Percentiles rank a stretch among this genome's conserved stretches.
phyloP scores from a whole-genome alignment of 2,888 invertebrate species.

The Amblyjoppa proteus region DNA sequence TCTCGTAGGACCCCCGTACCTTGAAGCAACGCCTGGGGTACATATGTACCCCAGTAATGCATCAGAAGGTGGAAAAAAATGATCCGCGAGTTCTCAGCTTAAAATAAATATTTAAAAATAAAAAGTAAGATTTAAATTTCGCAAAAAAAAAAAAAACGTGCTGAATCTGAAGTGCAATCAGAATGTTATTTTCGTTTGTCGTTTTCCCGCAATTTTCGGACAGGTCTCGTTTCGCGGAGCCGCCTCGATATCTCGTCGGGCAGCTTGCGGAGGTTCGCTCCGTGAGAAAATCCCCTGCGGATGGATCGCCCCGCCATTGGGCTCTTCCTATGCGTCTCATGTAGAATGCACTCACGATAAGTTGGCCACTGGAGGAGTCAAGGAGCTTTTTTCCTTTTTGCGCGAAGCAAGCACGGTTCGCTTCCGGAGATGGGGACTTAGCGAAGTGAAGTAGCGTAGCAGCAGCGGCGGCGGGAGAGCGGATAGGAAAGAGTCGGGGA shows the following conservation, averaged over 20 bases:
- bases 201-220: neutral
- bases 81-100: too few species aligned
- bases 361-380: conserved; percentile 34
- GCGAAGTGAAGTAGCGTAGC: conserved; percentile 28
- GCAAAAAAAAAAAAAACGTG: too few species aligned
- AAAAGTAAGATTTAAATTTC: neutral
- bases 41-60: too few species aligned
- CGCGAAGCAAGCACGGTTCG: conserved; percentile 32
- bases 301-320: neutral
- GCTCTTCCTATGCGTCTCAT: neutral
- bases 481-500: conserved; percentile 37
- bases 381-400: conserved; percentile 15
- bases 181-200: neutral
- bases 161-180: too few species aligned
- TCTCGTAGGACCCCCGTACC: too few species aligned
- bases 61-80: too few species aligned
- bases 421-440: conserved; percentile 25
- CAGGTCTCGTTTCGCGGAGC: neutral
- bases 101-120: neutral
- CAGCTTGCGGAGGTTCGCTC: neutral
- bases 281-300: neutral
- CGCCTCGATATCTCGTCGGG: too few species aligned
- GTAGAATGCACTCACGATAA: conserved; percentile 31
- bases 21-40: too few species aligned
- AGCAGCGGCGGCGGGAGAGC: neutral